These are phyloP conservation scores for Carpatolechia fugitivella DNA, from an alignment of 2,888 invertebrate species.

Conservation along the genomic window DNA sequence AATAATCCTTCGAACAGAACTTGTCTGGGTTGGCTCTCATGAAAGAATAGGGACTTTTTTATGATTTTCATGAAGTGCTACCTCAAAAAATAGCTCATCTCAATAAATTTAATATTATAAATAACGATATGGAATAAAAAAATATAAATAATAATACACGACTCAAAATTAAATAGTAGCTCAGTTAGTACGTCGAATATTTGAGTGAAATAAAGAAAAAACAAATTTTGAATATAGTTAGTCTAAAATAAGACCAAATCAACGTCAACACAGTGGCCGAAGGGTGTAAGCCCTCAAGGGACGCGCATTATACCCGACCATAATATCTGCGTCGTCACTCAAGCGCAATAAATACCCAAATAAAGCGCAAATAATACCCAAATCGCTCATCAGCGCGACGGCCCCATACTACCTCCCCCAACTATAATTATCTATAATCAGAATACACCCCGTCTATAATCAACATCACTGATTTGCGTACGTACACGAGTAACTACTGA, in stretches of 20 bases:
- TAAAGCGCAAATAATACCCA: slow-evolving; percentile 84
- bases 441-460: slow-evolving; percentile 22
- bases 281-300: slow-evolving; percentile 61
- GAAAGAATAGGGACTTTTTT: no score
- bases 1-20: no score
- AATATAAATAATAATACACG: no score
- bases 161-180: no score
- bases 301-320: slow-evolving; percentile 58
- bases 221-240: not conserved
- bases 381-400: slow-evolving; percentile 76
- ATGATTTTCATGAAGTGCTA: no score
- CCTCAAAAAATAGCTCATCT: no score
- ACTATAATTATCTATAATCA: slow-evolving; percentile 73
- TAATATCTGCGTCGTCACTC: slow-evolving; percentile 78
- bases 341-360: slow-evolving; percentile 82
- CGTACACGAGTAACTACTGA: slow-evolving; percentile 18
- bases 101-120: no score
- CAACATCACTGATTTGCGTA: slow-evolving; percentile 38
- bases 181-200: not conserved
- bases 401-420: slow-evolving; percentile 55
- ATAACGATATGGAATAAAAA: no score
- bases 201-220: no score
- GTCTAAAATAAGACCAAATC: slow-evolving; percentile 48
- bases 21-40: no score
- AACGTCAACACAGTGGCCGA: slow-evolving; percentile 50